Base-by-base conservation (phyloP, 2,888 invertebrate species). In the Euplagia quadripunctaria region DNA sequence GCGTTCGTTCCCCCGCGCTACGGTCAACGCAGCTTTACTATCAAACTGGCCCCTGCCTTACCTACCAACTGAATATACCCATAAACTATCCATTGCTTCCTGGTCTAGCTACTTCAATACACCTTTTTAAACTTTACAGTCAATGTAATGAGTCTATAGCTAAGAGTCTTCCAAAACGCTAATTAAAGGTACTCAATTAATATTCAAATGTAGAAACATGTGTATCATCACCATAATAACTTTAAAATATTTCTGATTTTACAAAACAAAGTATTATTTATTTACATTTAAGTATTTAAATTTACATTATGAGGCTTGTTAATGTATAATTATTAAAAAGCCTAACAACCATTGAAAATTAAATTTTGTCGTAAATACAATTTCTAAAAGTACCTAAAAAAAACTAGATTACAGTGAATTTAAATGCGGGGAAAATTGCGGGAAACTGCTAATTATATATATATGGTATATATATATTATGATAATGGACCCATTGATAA, bases 1-100 rank as follows among this genome's bases (percentile, higher is more conserved):
- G 85, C 90, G 92, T 90, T 88, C 91, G 89, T 92, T 93, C 93
- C 91, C 92, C 93, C 89, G 90, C 91, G 87, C 88, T 85, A 86
- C 90, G 92, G 90, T 93, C 92, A 91, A 86, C 85, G 85, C 86
- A 86, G 86, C 83, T 85, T 86, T 87, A 85, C 84, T 78, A 79
- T 73, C 68, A 64, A 78, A 83, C 74, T 70, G 71, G 71, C 64
- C 68, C 68, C 64, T 58, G 68, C 72, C 65, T 74, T 65, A 70
- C 64, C 31, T 65, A 31, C 14, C 31, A 16, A 14, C 5, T 61
- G 11, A 61, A 41, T 41, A 9, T 0, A 31, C 0, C 4, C 0
- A 16, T 16, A 69, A 16, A 9, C 46, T 3, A 49, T 58, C 20
- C 68, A 68, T 43, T 68, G 68, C 55, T 5, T 7, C 12, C 58